A percentile compares a stretch with the other conserved stretches of the same genome.
Evolutionary conservation across 2,797 vertebrate genomes (phyloP).

Genomic region (Diceros bicornis): DNA sequence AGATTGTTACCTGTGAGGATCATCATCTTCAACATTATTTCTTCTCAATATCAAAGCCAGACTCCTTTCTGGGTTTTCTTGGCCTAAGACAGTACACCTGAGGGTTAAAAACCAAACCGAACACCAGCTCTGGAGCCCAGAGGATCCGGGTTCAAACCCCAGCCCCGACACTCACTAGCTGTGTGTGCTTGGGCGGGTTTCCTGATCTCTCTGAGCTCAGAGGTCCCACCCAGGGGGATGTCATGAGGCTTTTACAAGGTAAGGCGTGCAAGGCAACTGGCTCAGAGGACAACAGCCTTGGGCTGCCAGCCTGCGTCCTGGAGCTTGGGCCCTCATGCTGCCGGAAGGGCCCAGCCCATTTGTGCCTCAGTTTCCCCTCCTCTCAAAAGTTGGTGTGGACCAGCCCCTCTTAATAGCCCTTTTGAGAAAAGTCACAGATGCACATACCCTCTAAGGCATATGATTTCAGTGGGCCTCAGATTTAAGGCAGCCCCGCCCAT

Average conservation of each 20-base stretch:
- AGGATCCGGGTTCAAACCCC: background rate
- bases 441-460: background rate
- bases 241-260: background rate
- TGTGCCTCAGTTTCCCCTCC: background rate
- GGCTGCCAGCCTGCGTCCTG: background rate
- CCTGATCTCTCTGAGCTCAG: conserved; percentile 3
- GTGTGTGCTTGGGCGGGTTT: background rate
- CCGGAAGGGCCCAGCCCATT: background rate
- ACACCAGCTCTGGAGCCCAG: background rate
- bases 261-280: background rate
- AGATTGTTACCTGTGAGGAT: background rate
- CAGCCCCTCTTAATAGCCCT: background rate
- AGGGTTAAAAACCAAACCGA: background rate
- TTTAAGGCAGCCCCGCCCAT: background rate
- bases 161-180: background rate
- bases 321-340: background rate
- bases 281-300: background rate
- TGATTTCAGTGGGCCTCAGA: background rate
- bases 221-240: background rate
- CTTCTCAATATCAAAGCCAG: background rate
- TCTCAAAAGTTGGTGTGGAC: background rate
- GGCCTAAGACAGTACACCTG: background rate
- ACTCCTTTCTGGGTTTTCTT: conserved; percentile 4
- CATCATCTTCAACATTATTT: background rate
- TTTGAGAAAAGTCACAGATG: background rate